Evolutionary conservation across 1,140 invertebrate species (phyloP).

Genomic region (Rhyzopertha dominica): DNA sequence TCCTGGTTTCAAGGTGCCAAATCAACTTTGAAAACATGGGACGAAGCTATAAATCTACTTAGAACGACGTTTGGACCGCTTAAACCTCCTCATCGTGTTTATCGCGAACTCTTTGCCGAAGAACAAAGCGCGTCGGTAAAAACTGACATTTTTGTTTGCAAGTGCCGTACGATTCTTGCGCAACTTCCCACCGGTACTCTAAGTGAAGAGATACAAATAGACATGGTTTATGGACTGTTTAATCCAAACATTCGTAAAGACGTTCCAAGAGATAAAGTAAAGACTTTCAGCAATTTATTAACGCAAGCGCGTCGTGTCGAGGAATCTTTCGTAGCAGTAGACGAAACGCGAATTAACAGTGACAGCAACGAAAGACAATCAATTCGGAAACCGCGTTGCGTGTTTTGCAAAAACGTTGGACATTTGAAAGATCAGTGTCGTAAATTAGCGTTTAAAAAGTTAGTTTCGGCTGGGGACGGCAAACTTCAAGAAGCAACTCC

Average conservation of each 20-base stretch:
- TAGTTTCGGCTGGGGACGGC: too few species aligned
- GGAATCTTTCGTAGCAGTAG: too few species aligned
- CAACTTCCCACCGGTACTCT: constrained; percentile 2
- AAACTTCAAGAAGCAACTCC: too few species aligned
- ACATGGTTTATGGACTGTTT: constrained; percentile 12
- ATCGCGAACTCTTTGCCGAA: constrained; percentile 10
- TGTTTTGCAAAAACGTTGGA: too few species aligned
- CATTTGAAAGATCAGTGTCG: too few species aligned
- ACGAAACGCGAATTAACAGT: too few species aligned
- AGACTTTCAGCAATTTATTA: too few species aligned
- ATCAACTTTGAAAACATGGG: constrained; percentile 4
- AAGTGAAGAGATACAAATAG: constrained; percentile 1
- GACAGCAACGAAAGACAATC: too few species aligned
- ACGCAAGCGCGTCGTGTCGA: too few species aligned
- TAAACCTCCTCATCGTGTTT: constrained; percentile 13
- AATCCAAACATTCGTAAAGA: constrained; percentile 5
- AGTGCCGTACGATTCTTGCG: constrained; percentile 9
- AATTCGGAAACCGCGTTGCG: too few species aligned
- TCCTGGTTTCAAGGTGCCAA: constrained; percentile 15
- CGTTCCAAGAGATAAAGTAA: constrained; percentile 6
- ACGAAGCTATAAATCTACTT: constrained; percentile 6
- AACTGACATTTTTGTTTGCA: constrained; percentile 19
- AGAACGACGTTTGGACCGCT: constrained; percentile 10
- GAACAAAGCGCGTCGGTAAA: constrained; percentile 6
- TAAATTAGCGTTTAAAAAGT: too few species aligned